Evolutionary conservation across 2,797 vertebrate genomes (phyloP), one percentile per base, ranked within the genome.

Genomic region (Chelon auratus): DNA sequence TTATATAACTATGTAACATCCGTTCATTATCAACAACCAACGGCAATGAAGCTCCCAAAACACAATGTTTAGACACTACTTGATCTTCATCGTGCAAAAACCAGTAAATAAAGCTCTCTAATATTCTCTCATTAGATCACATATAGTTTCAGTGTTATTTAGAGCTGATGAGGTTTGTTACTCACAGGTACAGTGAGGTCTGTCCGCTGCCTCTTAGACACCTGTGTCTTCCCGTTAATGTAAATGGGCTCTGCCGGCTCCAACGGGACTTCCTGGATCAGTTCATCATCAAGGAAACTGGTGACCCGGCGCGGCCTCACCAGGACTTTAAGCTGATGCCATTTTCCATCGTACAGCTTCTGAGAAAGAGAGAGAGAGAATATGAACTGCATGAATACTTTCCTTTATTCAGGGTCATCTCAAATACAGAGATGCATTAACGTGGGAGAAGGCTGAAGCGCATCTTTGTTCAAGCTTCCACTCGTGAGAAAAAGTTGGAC

Each of bases 241-340:
- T 89, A 96, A 83, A 96, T 95, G 47, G 95, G 91, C 43, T 93
- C 89, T 59, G 83, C 87, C 0, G 91, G 85, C 3, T 93, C 78
- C 72, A 95, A 56, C 15, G 4, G 20, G 4, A 63, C 43, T 48
- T 92, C 90, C 62, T 90, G 87, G 36, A 95, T 85, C 14, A 42
- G 53, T 13, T 78, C 33, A 48, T 94, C 94, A 3, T 96, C 95
- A 3, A 96, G 86, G 74, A 93, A 96, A 78, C 88, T 47, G 26
- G 77, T 65, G 13, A 93, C 87, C 18, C 80, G 82, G 5, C 11
- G 77, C 9, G 89, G 91, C 50, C 89, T 86, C 40, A 96, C 92
- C 45, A 95, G 74, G 33, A 96, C 70, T 84, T 94, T 96, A 70
- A 96, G 84, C 83, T 96, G 95, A 81, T 96, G 95, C 95, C 95